These are phyloP conservation scores for Augochlorella aurata DNA, from an alignment of 2,888 invertebrate species.

Conservation along the genomic window DNA sequence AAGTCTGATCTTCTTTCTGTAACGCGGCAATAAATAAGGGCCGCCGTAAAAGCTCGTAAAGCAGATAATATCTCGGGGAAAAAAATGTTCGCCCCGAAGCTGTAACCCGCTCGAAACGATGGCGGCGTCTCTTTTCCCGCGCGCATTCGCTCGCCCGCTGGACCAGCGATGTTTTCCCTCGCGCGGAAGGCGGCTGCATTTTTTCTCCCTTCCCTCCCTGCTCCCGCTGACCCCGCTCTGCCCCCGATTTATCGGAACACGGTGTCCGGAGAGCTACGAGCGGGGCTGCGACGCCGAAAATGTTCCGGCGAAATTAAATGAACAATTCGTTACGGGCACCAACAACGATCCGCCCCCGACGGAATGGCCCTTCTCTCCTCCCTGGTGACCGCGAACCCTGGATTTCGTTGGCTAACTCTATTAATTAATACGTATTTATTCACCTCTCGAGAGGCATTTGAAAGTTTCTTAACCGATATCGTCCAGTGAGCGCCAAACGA, in stretches of 20 bases:
- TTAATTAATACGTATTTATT: slow-evolving; percentile 70
- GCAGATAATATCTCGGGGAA: slow-evolving; percentile 70
- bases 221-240: slow-evolving; percentile 17
- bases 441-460: slow-evolving; percentile 60
- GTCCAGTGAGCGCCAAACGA: slow-evolving; percentile 17
- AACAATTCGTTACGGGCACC: slow-evolving; percentile 74
- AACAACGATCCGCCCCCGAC: slow-evolving; percentile 56
- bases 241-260: slow-evolving; percentile 64
- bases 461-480: slow-evolving; percentile 60
- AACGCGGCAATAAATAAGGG: slow-evolving; percentile 70
- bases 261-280: slow-evolving; percentile 52
- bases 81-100: slow-evolving; percentile 51
- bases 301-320: slow-evolving; percentile 76
- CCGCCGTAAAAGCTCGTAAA: slow-evolving; percentile 72
- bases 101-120: slow-evolving; percentile 56
- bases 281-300: slow-evolving; percentile 66
- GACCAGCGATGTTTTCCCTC: slow-evolving; percentile 52
- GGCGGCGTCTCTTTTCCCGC: slow-evolving; percentile 44
- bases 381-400: slow-evolving; percentile 58
- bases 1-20: slow-evolving; percentile 54
- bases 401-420: slow-evolving; percentile 58
- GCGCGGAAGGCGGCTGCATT: slow-evolving; percentile 57
- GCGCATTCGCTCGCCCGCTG: slow-evolving; percentile 25
- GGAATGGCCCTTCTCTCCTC: slow-evolving; percentile 58
- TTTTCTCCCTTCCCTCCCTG: slow-evolving; percentile 36